Evolutionary conservation across 2,888 invertebrate species (phyloP), one percentile per base, ranked within the genome.

Genomic region (Azorinus chamasolen): DNA sequence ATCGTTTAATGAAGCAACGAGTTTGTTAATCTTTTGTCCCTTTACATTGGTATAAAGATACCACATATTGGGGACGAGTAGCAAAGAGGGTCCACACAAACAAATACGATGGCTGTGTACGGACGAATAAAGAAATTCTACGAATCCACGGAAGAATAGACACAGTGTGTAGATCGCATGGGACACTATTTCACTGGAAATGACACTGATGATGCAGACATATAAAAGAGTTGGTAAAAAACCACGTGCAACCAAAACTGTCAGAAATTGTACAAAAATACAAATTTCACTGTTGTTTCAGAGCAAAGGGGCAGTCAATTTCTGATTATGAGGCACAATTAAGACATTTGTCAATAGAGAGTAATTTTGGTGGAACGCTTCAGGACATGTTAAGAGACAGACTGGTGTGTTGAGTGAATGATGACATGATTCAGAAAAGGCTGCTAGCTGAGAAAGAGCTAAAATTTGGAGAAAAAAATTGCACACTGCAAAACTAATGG

Each of bases 321-420:
- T 20, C 68, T 14, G 39, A 58, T 14, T 79, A 43, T 58, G 62
- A 72, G 16, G 75, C 78, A 0, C 51, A 68, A 27, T 48, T 76
- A 37, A 57, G 72, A 43, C 58, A 66, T 20, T 20, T 79, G 18
- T 54, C 79, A 25, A 64, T 68, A 46, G 58, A 82, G 54, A 79
- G 79, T 54, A 61, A 83, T 45, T 79, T 66, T 62, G 51, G 46
- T 18, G 65, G n/a, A 16, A 75, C 65, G 1, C 39, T 83, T 12
- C 58, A 73, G n/a, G 55, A 16, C 4, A 70, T 70, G 63, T 39
- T 83, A 10, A 48, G 79, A 55, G 79, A 79, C 27, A 43, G 76
- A 22, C 54, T 76, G 4, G 76, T 79, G 1, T 71, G 71, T 62
- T 65, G 79, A 12, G 54, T 79, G 8, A 61, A 71, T 18, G 32